A percentile compares a stretch with the other conserved stretches of the same genome.
Conservation (phyloP, 2,797 vertebrate species). For the Furcifer pardalis region DNA sequence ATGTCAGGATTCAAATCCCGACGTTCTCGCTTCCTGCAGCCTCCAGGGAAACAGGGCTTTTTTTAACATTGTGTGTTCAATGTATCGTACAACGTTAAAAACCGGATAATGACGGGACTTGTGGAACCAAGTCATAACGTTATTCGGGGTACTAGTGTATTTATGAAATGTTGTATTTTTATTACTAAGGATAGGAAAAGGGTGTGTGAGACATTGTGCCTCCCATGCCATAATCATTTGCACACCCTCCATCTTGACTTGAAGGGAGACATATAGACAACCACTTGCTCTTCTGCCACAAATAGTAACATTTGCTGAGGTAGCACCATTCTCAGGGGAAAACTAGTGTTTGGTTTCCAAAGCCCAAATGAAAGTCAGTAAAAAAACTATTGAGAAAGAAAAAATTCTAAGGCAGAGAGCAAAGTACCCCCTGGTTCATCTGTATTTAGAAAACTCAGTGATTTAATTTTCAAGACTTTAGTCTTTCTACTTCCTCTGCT, state of each 20-base stretch:
- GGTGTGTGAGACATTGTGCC: not conserved
- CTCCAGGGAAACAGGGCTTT: no score
- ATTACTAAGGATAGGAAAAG: not conserved
- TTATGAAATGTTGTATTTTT: no score
- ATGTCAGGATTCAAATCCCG: no score
- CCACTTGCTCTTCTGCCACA: not conserved
- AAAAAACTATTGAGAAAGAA: not conserved
- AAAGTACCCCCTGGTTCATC: not conserved
- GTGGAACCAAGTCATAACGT: no score
- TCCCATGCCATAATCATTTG: not conserved
- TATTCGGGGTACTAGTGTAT: no score
- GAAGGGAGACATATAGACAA: not conserved
- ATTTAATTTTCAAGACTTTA: not conserved
- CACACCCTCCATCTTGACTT: not conserved
- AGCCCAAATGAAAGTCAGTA: constrained; percentile 18
- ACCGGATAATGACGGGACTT: no score
- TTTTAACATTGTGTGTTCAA: no score
- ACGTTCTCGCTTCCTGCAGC: no score
- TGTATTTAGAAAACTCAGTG: not conserved
- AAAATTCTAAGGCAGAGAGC: not conserved
- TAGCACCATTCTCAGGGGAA: not conserved
- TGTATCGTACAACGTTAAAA: no score
- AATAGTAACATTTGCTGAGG: not conserved
- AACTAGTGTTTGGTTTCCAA: not conserved
- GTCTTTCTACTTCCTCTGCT: not conserved